These are phyloP conservation scores for Phymanthus crucifer DNA, from an alignment of 92 coral and sea anemone genomes.

Conservation along the genomic window DNA sequence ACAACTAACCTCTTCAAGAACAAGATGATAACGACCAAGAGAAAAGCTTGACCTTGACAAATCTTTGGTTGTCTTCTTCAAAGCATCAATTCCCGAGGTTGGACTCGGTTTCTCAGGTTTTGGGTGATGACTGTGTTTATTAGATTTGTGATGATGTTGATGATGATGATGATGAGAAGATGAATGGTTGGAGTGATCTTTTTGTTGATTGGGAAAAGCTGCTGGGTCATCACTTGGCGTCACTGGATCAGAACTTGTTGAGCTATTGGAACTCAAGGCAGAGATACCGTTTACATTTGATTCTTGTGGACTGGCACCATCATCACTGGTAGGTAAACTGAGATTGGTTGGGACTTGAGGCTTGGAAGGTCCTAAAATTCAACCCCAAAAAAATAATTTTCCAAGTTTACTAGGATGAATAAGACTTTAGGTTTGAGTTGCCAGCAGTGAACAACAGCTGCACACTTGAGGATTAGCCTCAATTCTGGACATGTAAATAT, in stretches of 20 bases:
- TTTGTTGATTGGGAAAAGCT: not conserved
- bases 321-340: not conserved
- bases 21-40: conserved; percentile 83
- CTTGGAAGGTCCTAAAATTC: not conserved
- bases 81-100: conserved; percentile 71
- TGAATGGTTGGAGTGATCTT: not conserved
- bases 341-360: not conserved
- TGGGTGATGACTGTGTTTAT: conserved; percentile 31
- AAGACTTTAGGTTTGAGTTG: too few species aligned
- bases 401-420: too few species aligned
- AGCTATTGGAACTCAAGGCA: conserved; percentile 48
- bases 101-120: conserved; percentile 58
- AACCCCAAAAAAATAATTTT: not conserved
- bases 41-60: conserved; percentile 90
- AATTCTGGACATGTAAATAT: too few species aligned
- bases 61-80: conserved; percentile 85
- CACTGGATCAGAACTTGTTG: conserved; percentile 14
- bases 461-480: too few species aligned
- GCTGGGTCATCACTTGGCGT: conserved; percentile 10
- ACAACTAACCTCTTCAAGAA: conserved; percentile 72
- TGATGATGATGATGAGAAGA: not conserved
- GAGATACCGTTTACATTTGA: conserved; percentile 2
- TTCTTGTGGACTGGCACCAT: not conserved
- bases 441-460: too few species aligned
- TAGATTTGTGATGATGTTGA: conserved; percentile 6